Conservation (phyloP, 1,140 invertebrate genomes). For the Bombus ignitus region DNA sequence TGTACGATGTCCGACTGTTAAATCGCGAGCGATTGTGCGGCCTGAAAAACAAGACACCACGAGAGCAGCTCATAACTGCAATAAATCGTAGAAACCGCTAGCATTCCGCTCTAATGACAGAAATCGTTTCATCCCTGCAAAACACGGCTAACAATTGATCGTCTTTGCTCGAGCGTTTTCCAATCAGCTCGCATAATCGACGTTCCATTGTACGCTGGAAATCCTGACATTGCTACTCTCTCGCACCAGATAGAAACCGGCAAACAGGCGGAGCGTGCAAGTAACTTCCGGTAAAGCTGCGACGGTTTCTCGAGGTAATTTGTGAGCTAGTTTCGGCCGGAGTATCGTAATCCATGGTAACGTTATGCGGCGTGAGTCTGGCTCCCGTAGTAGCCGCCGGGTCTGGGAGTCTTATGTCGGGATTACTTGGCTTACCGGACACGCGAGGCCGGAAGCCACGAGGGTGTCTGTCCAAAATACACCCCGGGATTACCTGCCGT, state of each 20-base stretch:
- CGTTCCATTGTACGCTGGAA: constrained; percentile 38
- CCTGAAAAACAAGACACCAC: background rate
- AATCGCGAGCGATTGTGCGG: background rate
- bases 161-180: constrained; percentile 6
- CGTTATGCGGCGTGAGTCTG: constrained; percentile 70
- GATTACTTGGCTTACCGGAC: constrained; percentile 76
- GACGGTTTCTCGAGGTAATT: constrained; percentile 79
- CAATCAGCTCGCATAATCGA: constrained; percentile 18
- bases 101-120: constrained; percentile 30
- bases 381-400: constrained; percentile 49
- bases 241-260: constrained; percentile 32
- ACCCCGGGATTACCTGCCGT: constrained; percentile 58
- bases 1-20: background rate
- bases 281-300: constrained; percentile 76
- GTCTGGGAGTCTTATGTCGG: constrained; percentile 75
- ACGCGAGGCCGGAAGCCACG: constrained; percentile 73
- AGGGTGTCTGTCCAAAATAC: constrained; percentile 69
- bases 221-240: constrained; percentile 47
- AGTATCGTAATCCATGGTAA: constrained; percentile 77
- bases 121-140: constrained; percentile 12
- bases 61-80: background rate
- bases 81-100: constrained; percentile 15
- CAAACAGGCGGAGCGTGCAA: constrained; percentile 40
- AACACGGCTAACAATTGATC: background rate
- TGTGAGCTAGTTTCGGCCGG: constrained; percentile 75